Evolutionary conservation across 2,888 invertebrate genomes (phyloP), one percentile per base, ranked within the genome.

Genomic region (Polymixis lichenea): DNA sequence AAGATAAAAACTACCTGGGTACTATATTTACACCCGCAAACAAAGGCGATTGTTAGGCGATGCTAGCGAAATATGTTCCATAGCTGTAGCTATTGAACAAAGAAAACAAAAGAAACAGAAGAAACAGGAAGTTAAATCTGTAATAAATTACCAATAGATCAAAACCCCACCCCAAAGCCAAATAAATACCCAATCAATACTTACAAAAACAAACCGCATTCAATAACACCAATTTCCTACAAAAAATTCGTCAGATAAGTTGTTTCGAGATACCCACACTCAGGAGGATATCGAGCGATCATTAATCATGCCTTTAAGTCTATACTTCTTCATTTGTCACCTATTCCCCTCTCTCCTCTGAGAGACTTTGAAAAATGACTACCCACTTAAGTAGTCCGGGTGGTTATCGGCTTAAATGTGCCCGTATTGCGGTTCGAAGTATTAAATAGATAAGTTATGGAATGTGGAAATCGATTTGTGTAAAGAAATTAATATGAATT

Each of bases 291-390:
- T 86, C 75, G 84, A 84, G 56, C 73, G 71, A 84, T 86, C 93
- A 94, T 95, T 93, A 94, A 95, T 95, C 95, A 94, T 92, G 87
- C 85, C 87, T 81, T 87, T 89, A 86, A 89, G 90, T 88, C 90
- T 91, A 92, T 93, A 92, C 91, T 93, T 92, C 93, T 92, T 93
- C 94, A 95, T 95, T 95, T 95, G 95, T 95, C 95, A 93, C 92
- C 91, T 90, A 91, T 90, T 90, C 90, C 89, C 90, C 89, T 87
- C 88, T 90, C 83, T 49, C 82, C 61, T 61, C 84, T 86, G 90
- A 92, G 89, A 87, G 92, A 93, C 93, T 93, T 93, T 95, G 95
- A 95, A 93, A 94, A 95, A 95, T 95, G 91, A 92, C 90, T 90
- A 89, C 82, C 91, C 89, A 91, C 90, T 92, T 91, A 90, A 85